These are phyloP conservation scores for Mactra quadrangularis DNA, from an alignment of 1,140 invertebrate species.

Conservation along the genomic window DNA sequence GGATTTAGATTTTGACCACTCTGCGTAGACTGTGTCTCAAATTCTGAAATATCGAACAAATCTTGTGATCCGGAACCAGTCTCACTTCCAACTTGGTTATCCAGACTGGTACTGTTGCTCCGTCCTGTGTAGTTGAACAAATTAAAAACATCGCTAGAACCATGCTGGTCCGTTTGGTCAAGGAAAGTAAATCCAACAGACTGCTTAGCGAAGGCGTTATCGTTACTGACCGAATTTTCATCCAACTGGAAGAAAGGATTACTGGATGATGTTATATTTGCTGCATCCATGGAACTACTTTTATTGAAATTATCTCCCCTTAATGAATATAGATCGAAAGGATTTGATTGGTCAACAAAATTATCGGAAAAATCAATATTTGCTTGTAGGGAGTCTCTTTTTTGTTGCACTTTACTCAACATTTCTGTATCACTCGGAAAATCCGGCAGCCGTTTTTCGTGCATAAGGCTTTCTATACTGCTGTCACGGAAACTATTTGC, in stretches of 20 bases:
- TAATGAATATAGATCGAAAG: too few species aligned
- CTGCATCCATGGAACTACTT: too few species aligned
- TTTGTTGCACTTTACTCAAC: conserved; percentile 70
- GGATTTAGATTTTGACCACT: conserved; percentile 19
- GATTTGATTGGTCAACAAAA: neutral
- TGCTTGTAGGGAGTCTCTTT: conserved; percentile 63
- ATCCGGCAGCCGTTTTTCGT: conserved; percentile 65
- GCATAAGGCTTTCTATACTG: conserved; percentile 4
- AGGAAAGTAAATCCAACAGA: too few species aligned
- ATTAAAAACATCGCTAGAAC: conserved; percentile 18
- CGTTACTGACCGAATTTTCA: too few species aligned
- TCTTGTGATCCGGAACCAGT: conserved; percentile 48
- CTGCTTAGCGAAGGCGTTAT: too few species aligned
- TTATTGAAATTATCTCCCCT: too few species aligned
- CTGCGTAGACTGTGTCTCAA: neutral
- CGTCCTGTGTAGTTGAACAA: conserved; percentile 1
- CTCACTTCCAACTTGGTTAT: conserved; percentile 27
- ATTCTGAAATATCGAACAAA: conserved; percentile 12
- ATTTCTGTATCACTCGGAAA: conserved; percentile 67
- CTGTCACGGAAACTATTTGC: conserved; percentile 74
- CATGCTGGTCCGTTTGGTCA: too few species aligned
- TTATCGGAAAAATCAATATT: neutral
- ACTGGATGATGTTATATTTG: too few species aligned
- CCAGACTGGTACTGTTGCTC: neutral
- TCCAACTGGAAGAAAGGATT: too few species aligned